Base-by-base conservation (phyloP, 1,140 invertebrate genomes). In the Pomacea maculata region DNA sequence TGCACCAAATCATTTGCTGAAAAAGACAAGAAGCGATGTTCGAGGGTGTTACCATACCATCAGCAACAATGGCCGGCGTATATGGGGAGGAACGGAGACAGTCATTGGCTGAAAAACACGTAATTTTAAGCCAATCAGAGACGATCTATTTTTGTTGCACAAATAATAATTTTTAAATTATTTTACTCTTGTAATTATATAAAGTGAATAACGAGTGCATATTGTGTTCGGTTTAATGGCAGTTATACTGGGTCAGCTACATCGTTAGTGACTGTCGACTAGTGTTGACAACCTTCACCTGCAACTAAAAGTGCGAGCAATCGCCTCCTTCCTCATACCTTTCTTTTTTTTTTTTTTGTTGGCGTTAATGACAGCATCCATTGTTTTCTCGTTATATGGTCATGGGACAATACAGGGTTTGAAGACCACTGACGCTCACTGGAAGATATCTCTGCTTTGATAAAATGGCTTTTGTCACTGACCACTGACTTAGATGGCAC, bases 11-110 rank as follows among this genome's bases (percentile, higher is more conserved):
- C 70, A 17, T 52, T 45, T 3, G 76, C 73, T 34, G 80, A 82
- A 4, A 82, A 85, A 72, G 80, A 80, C 57, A 83, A 75, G 17
- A 84, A 82, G 55, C 80, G 82, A 68, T 92, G 91, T 80, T 83
- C 87, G n/a, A 82, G 85, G 34, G 84, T 92, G 61, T 80, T 91
- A 52, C 91, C 92, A 1, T 92, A 86, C 83, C 68, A 86, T 12
- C 70, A 92, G 71, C 92, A 93, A 83, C 86, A 88, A 61, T 93
- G 92, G 92, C 82, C 90, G 45, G 85, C 86, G 19, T 93, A 93
- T 75, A 92, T 93, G 91, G 92, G 92, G 4, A 87, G 83, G 25
- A 80, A 88, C 73, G 92, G 86, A 11, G 88, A 92, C 78, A 86
- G 90, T 81, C 89, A 90, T 65, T 91, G 89, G 89, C n/a, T 70